Evolutionary conservation across 2,888 invertebrate genomes (phyloP), one percentile per base, ranked within the genome.

Genomic region (Rhamnusium bicolor): DNA sequence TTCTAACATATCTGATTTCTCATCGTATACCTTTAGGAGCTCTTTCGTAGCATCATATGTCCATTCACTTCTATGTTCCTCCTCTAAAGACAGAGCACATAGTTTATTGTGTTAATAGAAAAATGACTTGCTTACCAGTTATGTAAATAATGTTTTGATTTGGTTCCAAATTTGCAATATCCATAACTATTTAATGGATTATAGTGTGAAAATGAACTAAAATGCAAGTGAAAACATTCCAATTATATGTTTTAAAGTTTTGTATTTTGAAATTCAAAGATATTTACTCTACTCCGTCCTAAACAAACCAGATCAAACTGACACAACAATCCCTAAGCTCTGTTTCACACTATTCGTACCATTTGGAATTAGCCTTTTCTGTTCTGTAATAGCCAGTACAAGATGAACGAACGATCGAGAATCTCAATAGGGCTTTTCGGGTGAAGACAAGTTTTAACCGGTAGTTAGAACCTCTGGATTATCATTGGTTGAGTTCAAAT

Each of bases 1-100:
- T 51, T 79, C 79, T 7, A 79, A 53, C 72, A 79, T 70, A 47
- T 79, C 77, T 27, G 66, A 74, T 67, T 79, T 79, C 62, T 79
- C 79, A 21, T 79, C 79, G 54, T 79, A 79, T 8, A 79, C 21
- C 66, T 76, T 79, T 16, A 79, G 54, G 16, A 79, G 51, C 18
- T 77, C 74, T n/a, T 72, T 76, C 7, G 79, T 75, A 7, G 79
- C 74, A 8, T 79, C 76, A 54, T 74, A 66, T 47, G 61, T 73
- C 79, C 79, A 79, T 62, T 79, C 79, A 18, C 68, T 65, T 58
- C 76, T 72, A n/a, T 75, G 72, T 29, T 76, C 76, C 46, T 74
- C 74, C 16, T 65, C 65, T 65, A 32, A n/a, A 40, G n/a, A 40
- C 5, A 10, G n/a, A 40, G 10, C 6, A 24, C 6, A 24, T 6